Evolutionary conservation across 2,113 vertebrate genomes (phyloP), one percentile per base, ranked within the genome.

Genomic region (Ursus arctos): DNA sequence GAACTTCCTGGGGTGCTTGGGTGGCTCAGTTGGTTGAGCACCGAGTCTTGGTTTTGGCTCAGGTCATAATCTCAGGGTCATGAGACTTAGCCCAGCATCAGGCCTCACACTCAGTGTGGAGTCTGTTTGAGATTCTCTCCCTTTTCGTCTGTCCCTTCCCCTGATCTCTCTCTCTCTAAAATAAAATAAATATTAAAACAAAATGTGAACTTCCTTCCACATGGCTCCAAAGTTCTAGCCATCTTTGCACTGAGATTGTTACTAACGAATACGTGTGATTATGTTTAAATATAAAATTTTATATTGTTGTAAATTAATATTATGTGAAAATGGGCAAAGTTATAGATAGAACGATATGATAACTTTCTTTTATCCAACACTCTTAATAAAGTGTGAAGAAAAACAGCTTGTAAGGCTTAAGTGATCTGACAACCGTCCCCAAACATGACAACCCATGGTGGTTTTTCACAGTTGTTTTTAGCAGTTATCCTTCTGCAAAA

Each of bases 391-490:
- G 85, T 95, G 79, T 95, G 94, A 97, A 98, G 36, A 96, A 96
- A 94, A 96, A 59, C 88, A 98, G 40, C 77, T 97, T 97, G 88
- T 36, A 90, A 91, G 40, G 0, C 83, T 71, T 96, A 71, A 90
- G 74, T 92, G 92, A 97, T 88, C 40, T 83, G 87, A 94, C 93
- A 96, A 72, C 94, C 84, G 43, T 72, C 28, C 91, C n/a, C n/a
- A 90, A 89, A 69, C 0, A 4, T 88, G 81, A 95, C 49, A 97
- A 55, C 8, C 7, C 4, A 43, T 59, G 69, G 11, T 61, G 95
- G 7, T 72, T 97, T 94, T 98, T 98, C 84, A 96, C 92, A 97
- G 72, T 57, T 98, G 74, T 74, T 97, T 95, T 97, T 61, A 96
- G 88, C 51, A 98, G 51, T 69, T 98, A 90, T 89, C 80, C 10